phyloP scores from a whole-genome alignment of 2,797 vertebrate species.

The Pangasius djambal region DNA sequence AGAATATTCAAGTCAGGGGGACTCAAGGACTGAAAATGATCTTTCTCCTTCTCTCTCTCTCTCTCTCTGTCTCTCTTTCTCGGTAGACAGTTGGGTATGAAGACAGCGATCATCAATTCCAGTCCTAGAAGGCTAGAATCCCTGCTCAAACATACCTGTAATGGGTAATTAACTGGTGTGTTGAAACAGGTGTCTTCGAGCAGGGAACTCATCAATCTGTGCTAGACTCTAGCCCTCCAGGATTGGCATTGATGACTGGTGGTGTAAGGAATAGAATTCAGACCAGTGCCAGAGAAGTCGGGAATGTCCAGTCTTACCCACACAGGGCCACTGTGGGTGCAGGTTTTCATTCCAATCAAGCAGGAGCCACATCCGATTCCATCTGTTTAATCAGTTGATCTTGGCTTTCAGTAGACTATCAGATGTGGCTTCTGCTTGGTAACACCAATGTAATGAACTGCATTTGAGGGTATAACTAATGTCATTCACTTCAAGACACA shows the following conservation, averaged over 20 bases:
- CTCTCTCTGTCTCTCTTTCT: background rate
- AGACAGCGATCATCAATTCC: background rate
- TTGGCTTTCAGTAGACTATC: background rate
- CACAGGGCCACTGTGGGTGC: background rate
- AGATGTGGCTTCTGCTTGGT: background rate
- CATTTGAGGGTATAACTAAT: background rate
- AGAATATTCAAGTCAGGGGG: background rate
- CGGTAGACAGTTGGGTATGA: background rate
- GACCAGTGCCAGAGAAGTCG: background rate
- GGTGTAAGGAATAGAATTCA: background rate
- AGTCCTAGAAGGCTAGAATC: background rate
- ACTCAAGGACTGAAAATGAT: background rate
- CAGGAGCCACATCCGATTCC: background rate
- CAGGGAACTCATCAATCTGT: background rate
- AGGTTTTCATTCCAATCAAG: background rate
- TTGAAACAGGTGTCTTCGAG: constrained; percentile 11
- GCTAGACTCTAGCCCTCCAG: background rate
- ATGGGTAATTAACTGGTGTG: background rate
- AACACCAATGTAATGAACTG: background rate
- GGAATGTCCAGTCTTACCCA: background rate
- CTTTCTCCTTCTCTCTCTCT: background rate
- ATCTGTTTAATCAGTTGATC: no score
- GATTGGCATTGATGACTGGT: background rate
- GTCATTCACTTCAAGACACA: background rate
- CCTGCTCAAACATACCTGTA: background rate